phyloP scores from a whole-genome alignment of 1,140 invertebrate genomes.

The Leptopilina boulardi region DNA sequence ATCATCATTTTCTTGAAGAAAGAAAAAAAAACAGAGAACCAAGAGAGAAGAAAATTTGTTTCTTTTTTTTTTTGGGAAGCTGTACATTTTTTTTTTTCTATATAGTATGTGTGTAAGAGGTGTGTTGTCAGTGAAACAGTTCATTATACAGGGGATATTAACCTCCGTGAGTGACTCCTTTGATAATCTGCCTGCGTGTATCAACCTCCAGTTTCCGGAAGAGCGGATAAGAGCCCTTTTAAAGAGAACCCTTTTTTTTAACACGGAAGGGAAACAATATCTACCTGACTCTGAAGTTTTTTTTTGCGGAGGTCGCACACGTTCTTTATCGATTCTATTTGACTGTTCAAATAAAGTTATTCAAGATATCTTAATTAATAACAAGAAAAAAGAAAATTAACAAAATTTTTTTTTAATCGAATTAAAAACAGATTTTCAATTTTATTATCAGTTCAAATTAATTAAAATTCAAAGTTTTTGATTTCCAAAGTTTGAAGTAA shows the following conservation, averaged over 20 bases:
- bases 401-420: too few relatives aligned
- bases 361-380: not conserved
- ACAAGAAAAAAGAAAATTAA: too few relatives aligned
- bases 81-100: not conserved
- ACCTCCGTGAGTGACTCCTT: constrained; percentile 28
- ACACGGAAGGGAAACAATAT: constrained; percentile 43
- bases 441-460: too few relatives aligned
- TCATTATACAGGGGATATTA: constrained; percentile 26
- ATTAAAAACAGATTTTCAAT: too few relatives aligned
- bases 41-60: too few relatives aligned
- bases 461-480: too few relatives aligned
- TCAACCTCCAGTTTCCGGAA: constrained; percentile 34
- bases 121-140: constrained; percentile 2
- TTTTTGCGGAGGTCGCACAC: constrained; percentile 43
- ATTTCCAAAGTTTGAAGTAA: too few relatives aligned
- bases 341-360: not conserved
- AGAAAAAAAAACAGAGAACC: too few relatives aligned
- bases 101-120: not conserved
- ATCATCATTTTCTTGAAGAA: too few relatives aligned
- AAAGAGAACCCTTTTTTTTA: constrained; percentile 41
- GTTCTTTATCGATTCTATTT: constrained; percentile 51
- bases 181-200: constrained; percentile 30
- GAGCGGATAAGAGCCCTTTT: constrained; percentile 25
- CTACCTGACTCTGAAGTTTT: constrained; percentile 37
- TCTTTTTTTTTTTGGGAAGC: not conserved